Conservation (phyloP, 2,113 vertebrate species). For the Solea solea region DNA sequence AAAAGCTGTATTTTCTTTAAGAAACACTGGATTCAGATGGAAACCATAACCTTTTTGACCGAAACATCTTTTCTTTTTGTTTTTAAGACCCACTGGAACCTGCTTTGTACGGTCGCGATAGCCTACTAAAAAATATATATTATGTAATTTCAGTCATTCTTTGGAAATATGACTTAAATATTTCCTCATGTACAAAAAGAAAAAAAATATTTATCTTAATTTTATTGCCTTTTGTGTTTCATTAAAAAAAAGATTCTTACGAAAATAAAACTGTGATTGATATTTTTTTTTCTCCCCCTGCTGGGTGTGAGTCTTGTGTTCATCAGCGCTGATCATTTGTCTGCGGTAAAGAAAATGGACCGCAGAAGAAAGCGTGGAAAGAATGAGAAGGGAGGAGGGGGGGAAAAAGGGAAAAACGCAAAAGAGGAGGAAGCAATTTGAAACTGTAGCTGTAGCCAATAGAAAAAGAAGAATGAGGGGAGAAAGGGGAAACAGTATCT, state of each 20-base stretch:
- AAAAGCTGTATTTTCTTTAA: slow-evolving; percentile 81
- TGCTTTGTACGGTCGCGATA: slow-evolving; percentile 75
- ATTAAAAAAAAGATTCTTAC: slow-evolving; percentile 75
- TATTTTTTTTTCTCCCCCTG: not conserved
- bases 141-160: slow-evolving; percentile 76
- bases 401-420: not conserved
- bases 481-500: slow-evolving; percentile 67
- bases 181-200: slow-evolving; percentile 82
- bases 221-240: slow-evolving; percentile 86
- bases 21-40: slow-evolving; percentile 84
- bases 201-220: slow-evolving; percentile 86
- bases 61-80: slow-evolving; percentile 62
- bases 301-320: slow-evolving; percentile 54
- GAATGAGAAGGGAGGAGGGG: slow-evolving; percentile 26
- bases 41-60: slow-evolving; percentile 72
- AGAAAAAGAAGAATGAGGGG: slow-evolving; percentile 45
- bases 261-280: slow-evolving; percentile 26
- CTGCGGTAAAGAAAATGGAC: slow-evolving; percentile 52
- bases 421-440: slow-evolving; percentile 65
- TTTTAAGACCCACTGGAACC: slow-evolving; percentile 81
- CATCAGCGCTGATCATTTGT: slow-evolving; percentile 65
- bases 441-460: slow-evolving; percentile 64
- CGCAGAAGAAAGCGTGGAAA: slow-evolving; percentile 46
- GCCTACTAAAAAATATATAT: slow-evolving; percentile 79
- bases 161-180: slow-evolving; percentile 79